Conservation (phyloP, 2,113 vertebrate species). For the Ifrita kowaldi region DNA sequence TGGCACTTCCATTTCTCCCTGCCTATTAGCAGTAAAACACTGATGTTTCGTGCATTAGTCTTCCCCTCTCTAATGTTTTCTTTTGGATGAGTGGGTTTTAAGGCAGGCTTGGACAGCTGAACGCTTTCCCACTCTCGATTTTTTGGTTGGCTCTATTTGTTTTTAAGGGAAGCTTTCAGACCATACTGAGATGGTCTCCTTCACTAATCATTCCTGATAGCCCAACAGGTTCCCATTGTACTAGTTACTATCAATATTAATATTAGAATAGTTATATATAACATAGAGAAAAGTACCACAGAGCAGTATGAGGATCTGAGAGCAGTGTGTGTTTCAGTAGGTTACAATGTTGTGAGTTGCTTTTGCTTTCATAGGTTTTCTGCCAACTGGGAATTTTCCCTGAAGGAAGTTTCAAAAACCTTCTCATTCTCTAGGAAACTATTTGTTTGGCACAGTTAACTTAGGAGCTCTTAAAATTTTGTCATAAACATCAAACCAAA, state of each 20-base stretch:
- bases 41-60: background rate
- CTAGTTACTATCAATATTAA: background rate
- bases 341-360: background rate
- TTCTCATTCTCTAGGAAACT: slow-evolving; percentile 23
- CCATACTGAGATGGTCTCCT: background rate
- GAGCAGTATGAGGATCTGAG: background rate
- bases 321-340: background rate
- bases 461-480: slow-evolving; percentile 37
- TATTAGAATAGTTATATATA: background rate
- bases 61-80: background rate
- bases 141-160: background rate
- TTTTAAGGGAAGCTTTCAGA: background rate
- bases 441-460: slow-evolving; percentile 36
- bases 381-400: slow-evolving; percentile 49
- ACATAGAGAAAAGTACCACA: background rate
- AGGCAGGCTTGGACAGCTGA: background rate
- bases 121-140: background rate
- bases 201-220: background rate
- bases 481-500: slow-evolving; percentile 62
- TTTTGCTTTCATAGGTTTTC: slow-evolving; percentile 23
- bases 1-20: background rate
- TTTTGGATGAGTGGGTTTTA: background rate
- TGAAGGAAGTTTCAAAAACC: slow-evolving; percentile 26
- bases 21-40: background rate
- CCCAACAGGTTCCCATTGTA: background rate